A percentile compares a stretch with the other conserved stretches of the same genome.
These are phyloP conservation scores for Smithornis capensis DNA, from an alignment of 2,113 vertebrate species.

Conservation along the genomic window DNA sequence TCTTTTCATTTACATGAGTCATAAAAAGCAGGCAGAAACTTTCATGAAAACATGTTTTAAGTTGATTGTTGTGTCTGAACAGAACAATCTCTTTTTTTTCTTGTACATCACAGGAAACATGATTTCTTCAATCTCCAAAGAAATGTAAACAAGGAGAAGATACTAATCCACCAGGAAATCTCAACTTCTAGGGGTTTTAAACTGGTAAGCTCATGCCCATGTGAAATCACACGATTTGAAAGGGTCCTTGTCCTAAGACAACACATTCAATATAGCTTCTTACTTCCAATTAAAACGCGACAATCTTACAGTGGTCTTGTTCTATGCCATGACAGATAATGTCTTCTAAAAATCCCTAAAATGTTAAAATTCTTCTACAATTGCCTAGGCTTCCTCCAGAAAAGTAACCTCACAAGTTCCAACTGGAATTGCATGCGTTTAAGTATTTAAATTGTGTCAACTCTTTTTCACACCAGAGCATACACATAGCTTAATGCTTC, in stretches of 20 bases:
- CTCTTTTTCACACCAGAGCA: background rate
- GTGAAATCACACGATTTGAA: background rate
- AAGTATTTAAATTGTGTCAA: background rate
- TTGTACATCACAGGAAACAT: background rate
- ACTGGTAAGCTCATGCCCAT: background rate
- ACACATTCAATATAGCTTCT: background rate
- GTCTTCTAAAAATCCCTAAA: background rate
- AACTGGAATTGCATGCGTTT: fast-evolving
- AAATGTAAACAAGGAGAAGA: background rate
- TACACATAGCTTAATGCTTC: fast-evolving
- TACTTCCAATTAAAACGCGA: background rate
- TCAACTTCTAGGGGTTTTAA: background rate
- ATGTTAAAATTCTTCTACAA: background rate
- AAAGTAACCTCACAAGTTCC: background rate
- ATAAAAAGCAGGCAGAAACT: background rate
- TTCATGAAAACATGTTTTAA: background rate
- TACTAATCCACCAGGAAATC: background rate
- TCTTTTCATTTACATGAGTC: background rate
- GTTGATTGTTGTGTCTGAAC: background rate
- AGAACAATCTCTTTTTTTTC: background rate
- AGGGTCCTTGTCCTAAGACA: background rate
- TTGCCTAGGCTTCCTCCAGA: background rate
- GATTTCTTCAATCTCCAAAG: background rate
- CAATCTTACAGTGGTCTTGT: background rate
- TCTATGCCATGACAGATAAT: background rate